Evolutionary conservation across 2,113 vertebrate genomes (phyloP).

Genomic region (Bucco capensis): DNA sequence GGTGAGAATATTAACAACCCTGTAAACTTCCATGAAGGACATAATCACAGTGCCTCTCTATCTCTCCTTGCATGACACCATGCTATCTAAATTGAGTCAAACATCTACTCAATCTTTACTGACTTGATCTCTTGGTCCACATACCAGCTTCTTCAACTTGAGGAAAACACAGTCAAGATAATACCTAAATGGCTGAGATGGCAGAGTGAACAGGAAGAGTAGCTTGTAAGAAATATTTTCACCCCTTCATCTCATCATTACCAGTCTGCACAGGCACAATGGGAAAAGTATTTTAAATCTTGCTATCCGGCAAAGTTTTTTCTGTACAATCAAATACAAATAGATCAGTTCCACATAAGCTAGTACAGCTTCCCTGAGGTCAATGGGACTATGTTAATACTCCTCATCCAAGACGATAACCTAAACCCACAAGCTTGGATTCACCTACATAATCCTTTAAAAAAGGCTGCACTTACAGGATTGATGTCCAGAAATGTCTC

Average conservation of each 20-base stretch:
- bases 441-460: background rate
- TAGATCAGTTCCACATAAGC: background rate
- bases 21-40: background rate
- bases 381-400: rapidly evolving
- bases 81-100: background rate
- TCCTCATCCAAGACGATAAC: background rate
- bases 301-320: background rate
- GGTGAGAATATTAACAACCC: background rate
- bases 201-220: background rate
- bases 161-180: background rate
- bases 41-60: rapidly evolving
- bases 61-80: background rate
- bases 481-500: constrained; percentile 87
- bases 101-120: background rate
- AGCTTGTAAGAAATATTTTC: background rate
- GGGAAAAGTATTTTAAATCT: background rate
- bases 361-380: background rate
- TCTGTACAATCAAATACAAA: background rate
- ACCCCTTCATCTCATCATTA: background rate
- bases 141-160: background rate
- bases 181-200: background rate
- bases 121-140: background rate
- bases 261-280: background rate
- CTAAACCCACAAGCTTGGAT: background rate
- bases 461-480: constrained; percentile 79